Evolutionary conservation across 2,113 vertebrate genomes (phyloP), one percentile per base, ranked within the genome.

Genomic region (Triplophysa tibetana): DNA sequence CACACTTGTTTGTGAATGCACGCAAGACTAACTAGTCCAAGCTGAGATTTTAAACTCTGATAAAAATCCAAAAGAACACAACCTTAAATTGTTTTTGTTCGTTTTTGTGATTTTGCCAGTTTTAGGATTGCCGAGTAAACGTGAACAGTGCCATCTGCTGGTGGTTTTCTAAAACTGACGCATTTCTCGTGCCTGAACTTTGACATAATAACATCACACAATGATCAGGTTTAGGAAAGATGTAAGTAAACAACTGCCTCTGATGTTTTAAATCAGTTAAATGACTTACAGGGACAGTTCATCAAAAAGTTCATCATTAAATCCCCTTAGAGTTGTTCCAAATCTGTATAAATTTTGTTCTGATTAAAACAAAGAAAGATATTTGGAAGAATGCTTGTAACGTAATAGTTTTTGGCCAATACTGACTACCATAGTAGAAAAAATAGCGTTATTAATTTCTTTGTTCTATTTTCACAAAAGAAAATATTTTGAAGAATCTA

Each of bases 91-190:
- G 70, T 75, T 70, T 23, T 64, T 33, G 24, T 72, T 45, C 33
- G 33, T 38, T 38, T 38, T 38, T 38, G 33, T 38, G 19, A 5
- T 75, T 70, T n/a, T 12, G 14, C 6, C n/a, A 48, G 45, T 9
- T 8, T 4, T 19, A 58, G 19, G 9, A 10, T 2, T 21, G 54
- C 54, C 14, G 8, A 67, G 8, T 19, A 50, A 63, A 66, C 21
- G 41, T 9, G 48, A 21, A 29, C 43, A 75, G 58, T 19, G 52
- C 67, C 73, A 67, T 23, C 82, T 83, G 61, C n/a, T 77, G 82
- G 67, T 8, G 63, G 16, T 63, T 50, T 48, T 75, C 17, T 24
- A 16, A 16, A 26, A 56, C 12, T 21, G 21, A 14, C 26, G 33
- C 66, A 24, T 69, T 56, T 54, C 17, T 4, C 50, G 2, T 72